Conservation (phyloP, 1,140 invertebrate species). For the Ooceraea biroi region DNA sequence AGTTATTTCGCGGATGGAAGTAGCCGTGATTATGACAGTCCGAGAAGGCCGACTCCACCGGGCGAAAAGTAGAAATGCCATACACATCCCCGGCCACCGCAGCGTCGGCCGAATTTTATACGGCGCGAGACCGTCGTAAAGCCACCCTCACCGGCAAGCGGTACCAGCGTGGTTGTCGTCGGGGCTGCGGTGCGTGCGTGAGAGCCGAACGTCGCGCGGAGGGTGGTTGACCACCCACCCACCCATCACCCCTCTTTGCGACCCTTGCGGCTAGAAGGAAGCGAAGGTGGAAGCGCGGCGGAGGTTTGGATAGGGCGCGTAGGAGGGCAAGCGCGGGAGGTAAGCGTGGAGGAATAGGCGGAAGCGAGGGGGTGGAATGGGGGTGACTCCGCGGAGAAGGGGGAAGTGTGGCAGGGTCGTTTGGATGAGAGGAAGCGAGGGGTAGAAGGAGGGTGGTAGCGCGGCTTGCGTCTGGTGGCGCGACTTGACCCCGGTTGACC, state of each 20-base stretch:
- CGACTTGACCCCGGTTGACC: constrained; percentile 86
- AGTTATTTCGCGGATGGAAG: too few species aligned
- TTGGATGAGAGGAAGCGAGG: constrained; percentile 69
- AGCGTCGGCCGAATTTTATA: constrained; percentile 48
- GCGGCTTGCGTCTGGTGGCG: constrained; percentile 84
- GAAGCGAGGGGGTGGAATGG: constrained; percentile 50
- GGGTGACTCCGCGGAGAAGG: constrained; percentile 14
- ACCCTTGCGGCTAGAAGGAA: constrained; percentile 62
- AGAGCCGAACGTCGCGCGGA: constrained; percentile 60
- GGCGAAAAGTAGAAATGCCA: too few species aligned
- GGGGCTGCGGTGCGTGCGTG: constrained; percentile 71
- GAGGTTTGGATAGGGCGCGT: constrained; percentile 55
- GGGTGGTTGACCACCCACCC: constrained; percentile 71
- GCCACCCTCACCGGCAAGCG: constrained; percentile 37
- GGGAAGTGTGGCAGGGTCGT: constrained; percentile 72
- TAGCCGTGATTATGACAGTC: too few species aligned
- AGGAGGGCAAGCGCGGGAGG: constrained; percentile 34
- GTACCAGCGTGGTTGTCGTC: constrained; percentile 50
- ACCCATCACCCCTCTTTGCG: constrained; percentile 10
- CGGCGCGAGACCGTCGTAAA: constrained; percentile 56
- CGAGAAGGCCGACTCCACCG: too few species aligned
- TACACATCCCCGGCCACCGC: neutral
- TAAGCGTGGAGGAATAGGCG: constrained; percentile 31
- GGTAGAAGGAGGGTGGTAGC: constrained; percentile 67
- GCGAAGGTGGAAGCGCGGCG: constrained; percentile 65